These are phyloP conservation scores for Drosophila limbata DNA, from an alignment of 2,888 invertebrate genomes.

Conservation along the genomic window DNA sequence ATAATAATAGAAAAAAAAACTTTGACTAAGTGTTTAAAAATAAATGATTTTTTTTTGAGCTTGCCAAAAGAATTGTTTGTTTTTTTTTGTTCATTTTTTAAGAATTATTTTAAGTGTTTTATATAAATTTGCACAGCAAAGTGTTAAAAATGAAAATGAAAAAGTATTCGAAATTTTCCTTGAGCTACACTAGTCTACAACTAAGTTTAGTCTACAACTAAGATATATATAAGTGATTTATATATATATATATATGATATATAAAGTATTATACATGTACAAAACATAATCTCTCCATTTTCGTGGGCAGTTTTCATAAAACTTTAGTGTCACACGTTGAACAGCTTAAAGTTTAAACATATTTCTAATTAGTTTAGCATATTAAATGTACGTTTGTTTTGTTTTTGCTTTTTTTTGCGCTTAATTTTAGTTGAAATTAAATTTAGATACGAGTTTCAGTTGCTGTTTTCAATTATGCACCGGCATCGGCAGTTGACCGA, in stretches of 20 bases:
- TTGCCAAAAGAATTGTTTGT: slow-evolving; percentile 20
- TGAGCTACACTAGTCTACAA: slow-evolving; percentile 45
- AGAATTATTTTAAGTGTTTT: slow-evolving; percentile 3
- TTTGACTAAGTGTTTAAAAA: slow-evolving; percentile 51
- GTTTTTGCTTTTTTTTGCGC: not conserved
- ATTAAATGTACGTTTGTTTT: slow-evolving; percentile 2
- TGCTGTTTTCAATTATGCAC: slow-evolving; percentile 86
- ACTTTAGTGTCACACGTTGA: slow-evolving; percentile 65
- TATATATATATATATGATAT: slow-evolving; percentile 16
- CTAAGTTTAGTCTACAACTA: slow-evolving; percentile 15
- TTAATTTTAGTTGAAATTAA: slow-evolving; percentile 1
- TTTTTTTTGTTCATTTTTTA: not conserved
- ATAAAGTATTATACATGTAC: slow-evolving; percentile 52
- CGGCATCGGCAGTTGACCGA: slow-evolving; percentile 89
- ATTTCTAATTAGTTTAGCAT: slow-evolving; percentile 6
- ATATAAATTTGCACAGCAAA: slow-evolving; percentile 72
- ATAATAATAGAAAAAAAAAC: slow-evolving; percentile 19
- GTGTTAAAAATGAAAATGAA: slow-evolving; percentile 33
- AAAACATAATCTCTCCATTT: slow-evolving; percentile 77
- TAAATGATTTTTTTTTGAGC: slow-evolving; percentile 25
- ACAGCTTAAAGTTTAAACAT: slow-evolving; percentile 45
- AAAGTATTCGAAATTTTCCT: slow-evolving; percentile 29
- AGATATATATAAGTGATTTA: slow-evolving; percentile 12
- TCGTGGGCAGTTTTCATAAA: slow-evolving; percentile 80
- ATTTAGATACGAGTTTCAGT: slow-evolving; percentile 13